Evolutionary conservation across 2,888 invertebrate genomes (phyloP).

Genomic region (Tenodera sinensis): DNA sequence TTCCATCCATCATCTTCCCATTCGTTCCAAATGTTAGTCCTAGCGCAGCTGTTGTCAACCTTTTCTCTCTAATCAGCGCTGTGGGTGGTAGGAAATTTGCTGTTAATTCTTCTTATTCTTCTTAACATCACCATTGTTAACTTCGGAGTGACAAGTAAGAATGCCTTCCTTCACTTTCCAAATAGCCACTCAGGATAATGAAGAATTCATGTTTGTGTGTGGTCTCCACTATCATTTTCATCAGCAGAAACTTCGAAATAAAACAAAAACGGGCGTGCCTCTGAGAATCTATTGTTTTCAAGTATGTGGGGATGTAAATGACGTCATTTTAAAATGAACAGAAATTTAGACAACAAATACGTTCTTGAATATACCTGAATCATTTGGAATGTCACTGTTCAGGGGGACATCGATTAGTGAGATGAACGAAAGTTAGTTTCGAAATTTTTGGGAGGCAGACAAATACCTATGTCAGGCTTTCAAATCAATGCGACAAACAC

Average conservation of each 20-base stretch:
- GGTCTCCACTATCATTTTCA: neutral
- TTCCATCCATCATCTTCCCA: neutral
- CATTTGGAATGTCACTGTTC: no score
- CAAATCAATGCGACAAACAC: no score
- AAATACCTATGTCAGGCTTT: no score
- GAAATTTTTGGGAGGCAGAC: no score
- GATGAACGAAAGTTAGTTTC: no score
- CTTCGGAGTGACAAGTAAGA: neutral
- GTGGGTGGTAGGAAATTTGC: slow-evolving; percentile 12
- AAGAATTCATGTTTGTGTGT: neutral
- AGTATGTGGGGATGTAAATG: no score
- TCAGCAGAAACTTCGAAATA: neutral
- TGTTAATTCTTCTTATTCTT: neutral
- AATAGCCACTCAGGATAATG: neutral
- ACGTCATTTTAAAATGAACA: no score
- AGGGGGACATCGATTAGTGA: no score
- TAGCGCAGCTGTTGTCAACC: neutral
- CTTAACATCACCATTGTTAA: neutral
- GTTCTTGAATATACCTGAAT: no score
- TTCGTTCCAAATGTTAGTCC: neutral
- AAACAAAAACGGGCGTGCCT: neutral
- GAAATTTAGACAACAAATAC: no score
- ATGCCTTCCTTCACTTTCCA: neutral
- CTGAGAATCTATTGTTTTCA: neutral
- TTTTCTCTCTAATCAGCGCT: neutral